Base-by-base conservation (phyloP, 2,113 vertebrate genomes). In the Tauraco erythrolophus region DNA sequence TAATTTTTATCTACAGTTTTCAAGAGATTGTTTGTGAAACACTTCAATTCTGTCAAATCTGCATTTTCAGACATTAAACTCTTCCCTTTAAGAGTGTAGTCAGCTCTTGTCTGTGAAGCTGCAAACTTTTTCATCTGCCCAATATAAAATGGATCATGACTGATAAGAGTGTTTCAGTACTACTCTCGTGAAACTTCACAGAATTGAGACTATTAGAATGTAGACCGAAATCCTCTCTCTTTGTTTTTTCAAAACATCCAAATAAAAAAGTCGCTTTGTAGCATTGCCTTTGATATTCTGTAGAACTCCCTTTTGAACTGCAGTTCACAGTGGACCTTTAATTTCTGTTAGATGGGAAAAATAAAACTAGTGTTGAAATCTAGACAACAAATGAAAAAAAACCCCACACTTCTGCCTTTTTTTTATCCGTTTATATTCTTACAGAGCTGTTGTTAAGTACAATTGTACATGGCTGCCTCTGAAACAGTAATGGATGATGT, bases 101-200 rank as follows among this genome's bases (percentile, higher is more conserved):
- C 53, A 62, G 57, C 51, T 92, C 50, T 88, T 6, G 15, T 58
- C 54, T 86, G 48, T 79, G 88, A 92, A 64, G 80, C 84, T 79
- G 60, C 50, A 70, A 54, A 64, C 19, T 50, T 96, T 95, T 89
- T 88, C 65, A 92, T 92, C 91, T 92, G 86, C 65, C 86, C 80
- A 13, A 9, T 69, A 61, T 3, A 76, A 89, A 95, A 84, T 61
- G 80, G 89, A 76, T 77, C 61, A 25, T 68, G 89, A 72, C 27
- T 60, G 91, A 84, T 71, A 75, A 81, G 75, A 86, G 48, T 11
- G 56, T 82, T 89, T 84, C 72, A 84, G 65, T 37, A 1, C 4
- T 90, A 60, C 69, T 72, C 72, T 87, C 91, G n/a, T n/a, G n/a
- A 89, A 33, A 76, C 65, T 69, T 89, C 83, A 84, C 51, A 92